These are phyloP conservation scores for Acanthisitta chloris DNA, from an alignment of 2,113 vertebrate species.

Conservation along the genomic window DNA sequence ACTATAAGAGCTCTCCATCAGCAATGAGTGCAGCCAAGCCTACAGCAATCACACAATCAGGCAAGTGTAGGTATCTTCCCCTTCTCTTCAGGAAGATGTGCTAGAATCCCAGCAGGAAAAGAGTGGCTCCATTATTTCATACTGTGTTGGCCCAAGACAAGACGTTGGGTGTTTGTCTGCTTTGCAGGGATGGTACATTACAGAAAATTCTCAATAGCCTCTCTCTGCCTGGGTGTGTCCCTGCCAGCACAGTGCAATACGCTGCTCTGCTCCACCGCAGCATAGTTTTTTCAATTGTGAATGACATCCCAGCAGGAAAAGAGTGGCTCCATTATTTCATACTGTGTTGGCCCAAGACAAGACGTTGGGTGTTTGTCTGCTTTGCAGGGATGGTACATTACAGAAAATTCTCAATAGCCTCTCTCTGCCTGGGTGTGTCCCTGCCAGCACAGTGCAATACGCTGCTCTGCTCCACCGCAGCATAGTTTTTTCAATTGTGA, in stretches of 20 bases:
- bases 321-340: neutral
- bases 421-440: neutral
- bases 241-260: neutral
- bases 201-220: neutral
- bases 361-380: neutral
- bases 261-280: neutral
- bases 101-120: neutral
- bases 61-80: neutral
- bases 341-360: neutral
- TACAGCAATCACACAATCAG: neutral
- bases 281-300: neutral
- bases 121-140: neutral
- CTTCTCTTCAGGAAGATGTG: neutral
- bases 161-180: neutral
- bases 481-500: neutral
- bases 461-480: neutral
- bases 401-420: neutral
- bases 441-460: neutral
- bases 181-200: fast-evolving
- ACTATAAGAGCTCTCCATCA: neutral
- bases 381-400: fast-evolving
- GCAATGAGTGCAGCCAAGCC: neutral
- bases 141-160: neutral
- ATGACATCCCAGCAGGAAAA: too few species aligned
- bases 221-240: neutral